These are phyloP conservation scores for Lasioglossum figueresi DNA, from an alignment of 2,888 invertebrate genomes.

Conservation along the genomic window DNA sequence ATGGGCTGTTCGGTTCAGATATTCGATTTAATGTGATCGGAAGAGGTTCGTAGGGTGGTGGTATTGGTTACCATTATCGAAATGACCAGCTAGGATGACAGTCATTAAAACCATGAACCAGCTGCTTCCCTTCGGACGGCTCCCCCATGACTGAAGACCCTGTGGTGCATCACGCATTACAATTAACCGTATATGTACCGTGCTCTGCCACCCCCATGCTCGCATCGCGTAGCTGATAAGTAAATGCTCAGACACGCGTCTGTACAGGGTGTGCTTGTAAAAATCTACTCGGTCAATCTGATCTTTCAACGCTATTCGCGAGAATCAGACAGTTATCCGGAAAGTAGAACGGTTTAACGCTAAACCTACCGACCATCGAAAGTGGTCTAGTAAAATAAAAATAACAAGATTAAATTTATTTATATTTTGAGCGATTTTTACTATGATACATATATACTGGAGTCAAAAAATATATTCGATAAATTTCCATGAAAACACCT, in stretches of 20 bases:
- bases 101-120: slow-evolving; percentile 74
- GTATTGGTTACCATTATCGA: slow-evolving; percentile 76
- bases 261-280: slow-evolving; percentile 47
- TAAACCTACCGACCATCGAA: no score
- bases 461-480: no score
- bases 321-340: not conserved
- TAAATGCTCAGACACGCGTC: slow-evolving; percentile 54
- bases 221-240: slow-evolving; percentile 59
- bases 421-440: no score
- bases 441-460: no score
- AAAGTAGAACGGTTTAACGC: not conserved
- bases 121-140: slow-evolving; percentile 70
- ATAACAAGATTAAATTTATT: no score
- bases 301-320: not conserved
- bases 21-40: slow-evolving; percentile 60
- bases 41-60: slow-evolving; percentile 12
- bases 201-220: slow-evolving; percentile 70
- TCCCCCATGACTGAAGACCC: slow-evolving; percentile 68
- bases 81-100: slow-evolving; percentile 76
- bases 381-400: no score
- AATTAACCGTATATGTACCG: slow-evolving; percentile 69
- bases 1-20: slow-evolving; percentile 35
- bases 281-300: slow-evolving; percentile 3
- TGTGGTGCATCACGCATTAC: slow-evolving; percentile 67
- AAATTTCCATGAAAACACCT: no score